Base-by-base conservation (phyloP, 2,888 invertebrate genomes). In the Hoplodrina ambigua region DNA sequence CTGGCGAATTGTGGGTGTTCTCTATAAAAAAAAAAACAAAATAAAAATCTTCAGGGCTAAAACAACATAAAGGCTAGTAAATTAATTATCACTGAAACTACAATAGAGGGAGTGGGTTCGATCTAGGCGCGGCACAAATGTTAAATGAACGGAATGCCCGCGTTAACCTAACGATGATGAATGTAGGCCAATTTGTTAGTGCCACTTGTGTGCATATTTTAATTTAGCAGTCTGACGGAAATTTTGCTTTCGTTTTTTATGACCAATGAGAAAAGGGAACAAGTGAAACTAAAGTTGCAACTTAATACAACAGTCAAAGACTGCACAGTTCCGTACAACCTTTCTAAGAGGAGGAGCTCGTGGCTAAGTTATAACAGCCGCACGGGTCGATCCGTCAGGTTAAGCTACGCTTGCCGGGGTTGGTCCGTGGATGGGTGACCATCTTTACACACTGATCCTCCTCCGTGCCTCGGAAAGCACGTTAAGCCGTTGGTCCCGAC, bases 61-160 rank as follows among this genome's bases (percentile, higher is more conserved):
- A 68, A 61, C 63, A 80, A 77, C 56, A 76, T 73, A 72, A 77
- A 72, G 57, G 58, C 61, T 68, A 69, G 72, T 78, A 78, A 78
- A 79, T 80, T 78, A 82, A 82, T 85, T 78, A 84, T 73, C 58
- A 20, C 67, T 33, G 20, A 69, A 54, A 66, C 79, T 60, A 76
- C 79, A 82, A 79, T 75, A 56, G 64, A 61, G 71, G 78, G 69
- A 75, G 78, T 75, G 82, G 79, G 62, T 82, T 73, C 75, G 75
- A 82, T 82, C 72, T 82, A 82, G 81, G 82, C 71, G 80, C 69
- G 84, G 75, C 73, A 70, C 62, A 78, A 80, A 82, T 80, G 75
- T 85, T 85, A 80, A 85, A 80, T 83, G 80, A 75, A 75, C 65
- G 83, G 79, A 79, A 85, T 85, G 82, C 68, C 65, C 78, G 75